phyloP scores from a whole-genome alignment of 1,140 invertebrate species.

The Drosophila teissieri region DNA sequence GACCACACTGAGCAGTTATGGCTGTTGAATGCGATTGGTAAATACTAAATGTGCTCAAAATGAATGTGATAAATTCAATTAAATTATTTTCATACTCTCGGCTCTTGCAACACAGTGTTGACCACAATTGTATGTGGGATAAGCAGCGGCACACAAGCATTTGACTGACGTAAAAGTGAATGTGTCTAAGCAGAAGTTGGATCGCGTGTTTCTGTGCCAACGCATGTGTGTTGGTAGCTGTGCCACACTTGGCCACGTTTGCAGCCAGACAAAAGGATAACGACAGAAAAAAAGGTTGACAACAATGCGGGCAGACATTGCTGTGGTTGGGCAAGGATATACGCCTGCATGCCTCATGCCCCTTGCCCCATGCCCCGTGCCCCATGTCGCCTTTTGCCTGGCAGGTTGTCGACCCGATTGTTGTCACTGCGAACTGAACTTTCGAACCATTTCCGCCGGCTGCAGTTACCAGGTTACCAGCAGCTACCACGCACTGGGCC shows the following conservation, averaged over 20 bases:
- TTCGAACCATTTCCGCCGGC: slow-evolving; percentile 72
- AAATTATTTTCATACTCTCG: background rate
- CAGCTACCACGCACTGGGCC: slow-evolving; percentile 22
- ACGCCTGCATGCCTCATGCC: background rate
- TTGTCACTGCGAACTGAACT: slow-evolving; percentile 58
- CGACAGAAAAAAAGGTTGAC: slow-evolving; percentile 67
- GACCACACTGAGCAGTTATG: background rate
- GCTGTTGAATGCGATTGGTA: background rate
- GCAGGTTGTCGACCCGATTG: slow-evolving; percentile 63
- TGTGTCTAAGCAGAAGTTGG: slow-evolving; percentile 40
- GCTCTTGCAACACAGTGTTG: background rate
- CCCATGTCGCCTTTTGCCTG: slow-evolving; percentile 6
- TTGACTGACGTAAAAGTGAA: slow-evolving; percentile 38
- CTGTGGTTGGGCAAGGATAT: slow-evolving; percentile 19
- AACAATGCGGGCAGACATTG: slow-evolving; percentile 64
- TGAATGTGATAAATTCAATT: background rate
- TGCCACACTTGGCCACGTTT: slow-evolving; percentile 51
- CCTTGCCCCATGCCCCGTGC: background rate
- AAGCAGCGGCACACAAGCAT: slow-evolving; percentile 7
- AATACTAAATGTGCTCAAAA: background rate
- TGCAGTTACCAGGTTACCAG: slow-evolving; percentile 37
- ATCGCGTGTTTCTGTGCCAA: slow-evolving; percentile 13
- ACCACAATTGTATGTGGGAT: slow-evolving; percentile 2
- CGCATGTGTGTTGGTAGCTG: slow-evolving; percentile 1
- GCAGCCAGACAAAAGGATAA: slow-evolving; percentile 57